Percentiles rank a stretch among this genome's conserved stretches.
Evolutionary conservation across 2,797 vertebrate genomes (phyloP).

Genomic region (Acanthopagrus latus): DNA sequence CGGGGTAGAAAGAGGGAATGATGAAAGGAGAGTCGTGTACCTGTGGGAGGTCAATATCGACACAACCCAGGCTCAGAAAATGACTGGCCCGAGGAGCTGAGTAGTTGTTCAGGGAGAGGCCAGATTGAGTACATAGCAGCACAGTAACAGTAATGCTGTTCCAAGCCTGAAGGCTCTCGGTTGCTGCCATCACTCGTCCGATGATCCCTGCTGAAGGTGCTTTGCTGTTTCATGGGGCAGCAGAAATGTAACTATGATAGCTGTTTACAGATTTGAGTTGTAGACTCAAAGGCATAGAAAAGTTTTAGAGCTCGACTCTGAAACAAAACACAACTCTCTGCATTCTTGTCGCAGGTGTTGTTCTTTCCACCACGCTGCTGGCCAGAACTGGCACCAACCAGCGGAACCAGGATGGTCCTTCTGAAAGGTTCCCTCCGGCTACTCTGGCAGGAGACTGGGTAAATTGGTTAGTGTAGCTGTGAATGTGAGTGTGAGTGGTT

Average conservation of each 20-base stretch:
- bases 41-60: conserved; percentile 80
- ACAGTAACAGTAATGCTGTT: conserved; percentile 69
- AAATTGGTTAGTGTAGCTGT: too few relatives aligned
- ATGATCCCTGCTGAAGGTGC: conserved; percentile 59
- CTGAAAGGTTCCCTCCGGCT: too few relatives aligned
- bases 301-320: conserved; percentile 40
- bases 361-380: neutral
- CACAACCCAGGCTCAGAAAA: conserved; percentile 72
- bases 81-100: conserved; percentile 74
- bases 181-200: conserved; percentile 50
- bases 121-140: conserved; percentile 72
- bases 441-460: too few relatives aligned
- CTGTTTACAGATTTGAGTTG: conserved; percentile 43
- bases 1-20: conserved; percentile 57
- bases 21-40: conserved; percentile 67
- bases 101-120: conserved; percentile 68
- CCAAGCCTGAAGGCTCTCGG: conserved; percentile 62
- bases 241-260: conserved; percentile 47
- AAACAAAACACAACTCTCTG: conserved; percentile 12
- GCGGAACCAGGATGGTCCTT: neutral
- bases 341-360: conserved; percentile 22
- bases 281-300: conserved; percentile 36
- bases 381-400: neutral
- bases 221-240: conserved; percentile 46
- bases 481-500: too few relatives aligned